These are phyloP conservation scores for Electrophaes corylata DNA, from an alignment of 2,888 invertebrate genomes.

Conservation along the genomic window DNA sequence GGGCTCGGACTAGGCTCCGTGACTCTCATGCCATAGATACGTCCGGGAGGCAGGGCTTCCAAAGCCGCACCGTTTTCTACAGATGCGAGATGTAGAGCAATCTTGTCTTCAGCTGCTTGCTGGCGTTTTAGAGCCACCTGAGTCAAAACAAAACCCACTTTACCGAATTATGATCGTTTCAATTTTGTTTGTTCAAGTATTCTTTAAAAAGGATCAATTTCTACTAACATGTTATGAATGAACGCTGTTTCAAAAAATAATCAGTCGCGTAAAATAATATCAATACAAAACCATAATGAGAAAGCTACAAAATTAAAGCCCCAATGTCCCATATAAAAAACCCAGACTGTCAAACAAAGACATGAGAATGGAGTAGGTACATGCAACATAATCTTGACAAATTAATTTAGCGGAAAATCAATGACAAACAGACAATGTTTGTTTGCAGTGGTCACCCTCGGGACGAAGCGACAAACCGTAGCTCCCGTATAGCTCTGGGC, in stretches of 20 bases:
- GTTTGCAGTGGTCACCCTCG: conserved; percentile 68
- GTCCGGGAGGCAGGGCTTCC: conserved; percentile 93
- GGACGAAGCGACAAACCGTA: conserved; percentile 47
- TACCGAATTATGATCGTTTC: not conserved
- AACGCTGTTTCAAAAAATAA: too few relatives aligned
- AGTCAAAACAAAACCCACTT: not conserved
- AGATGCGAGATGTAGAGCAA: conserved; percentile 95
- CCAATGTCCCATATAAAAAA: too few relatives aligned
- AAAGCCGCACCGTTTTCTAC: conserved; percentile 76
- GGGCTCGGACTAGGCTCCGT: conserved; percentile 88
- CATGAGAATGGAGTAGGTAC: too few relatives aligned
- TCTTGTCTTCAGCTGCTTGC: conserved; percentile 98
- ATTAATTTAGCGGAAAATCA: conserved; percentile 83
- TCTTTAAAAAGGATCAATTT: too few relatives aligned
- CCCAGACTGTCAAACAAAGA: too few relatives aligned
- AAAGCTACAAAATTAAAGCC: too few relatives aligned
- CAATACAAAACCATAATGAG: too few relatives aligned
- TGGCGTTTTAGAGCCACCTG: conserved; percentile 97
- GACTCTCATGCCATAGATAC: conserved; percentile 94
- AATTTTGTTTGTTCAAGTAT: too few relatives aligned
- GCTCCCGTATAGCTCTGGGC: conserved; percentile 31
- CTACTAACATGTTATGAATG: too few relatives aligned
- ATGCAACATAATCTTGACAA: conserved; percentile 56
- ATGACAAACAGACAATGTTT: conserved; percentile 76
- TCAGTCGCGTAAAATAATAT: too few relatives aligned